Evolutionary conservation across 2,113 vertebrate species (phyloP), one percentile per base, ranked within the genome.

Genomic region (Malurus elegans): DNA sequence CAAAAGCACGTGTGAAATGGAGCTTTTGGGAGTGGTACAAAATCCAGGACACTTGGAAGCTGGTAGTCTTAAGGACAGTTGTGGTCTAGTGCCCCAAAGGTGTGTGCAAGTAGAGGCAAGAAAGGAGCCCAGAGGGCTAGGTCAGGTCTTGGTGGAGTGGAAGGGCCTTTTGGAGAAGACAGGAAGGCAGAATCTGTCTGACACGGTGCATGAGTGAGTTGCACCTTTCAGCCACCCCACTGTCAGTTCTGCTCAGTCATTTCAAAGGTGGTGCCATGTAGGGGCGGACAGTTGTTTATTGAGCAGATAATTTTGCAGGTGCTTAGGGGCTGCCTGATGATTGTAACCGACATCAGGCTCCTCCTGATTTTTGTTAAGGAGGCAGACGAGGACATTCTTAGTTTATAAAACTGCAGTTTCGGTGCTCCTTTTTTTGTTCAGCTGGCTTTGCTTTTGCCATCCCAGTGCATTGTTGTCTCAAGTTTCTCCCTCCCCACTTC

Each of bases 251-350:
- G 14, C 50, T 86, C 25, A 24, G 5, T 79, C 20, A 12, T 42
- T 50, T 66, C 15, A 44, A 48, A 72, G 56, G 24, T 58, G 67
- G 9, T 51, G 26, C 82, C 86, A 14, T 1, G 0, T 36, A 34
- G 31, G 48, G 26, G 6, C 12, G 0, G 1, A 18, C 28, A 62
- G 31, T 34, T 93, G 19, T 0, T 79, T 86, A 42, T 12, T 10
- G 25, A 73, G 26, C 69, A 69, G 34, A 28, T 61, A 0, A 9
- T 76, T 89, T 65, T 0, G 0, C 16, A 23, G 74, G 47, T 58
- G 28, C 12, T 34, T 32, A 42, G 40, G 57, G 25, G 18, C 45
- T 23, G 7, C 0, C 0, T 60, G 47, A 26, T 79, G 65, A 42
- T 21, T 47, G 10, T 50, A 79, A 32, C 29, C 73, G 61, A 10